Evolutionary conservation across 2,888 invertebrate genomes (phyloP).

Genomic region (Lasioglossum oenotherae): DNA sequence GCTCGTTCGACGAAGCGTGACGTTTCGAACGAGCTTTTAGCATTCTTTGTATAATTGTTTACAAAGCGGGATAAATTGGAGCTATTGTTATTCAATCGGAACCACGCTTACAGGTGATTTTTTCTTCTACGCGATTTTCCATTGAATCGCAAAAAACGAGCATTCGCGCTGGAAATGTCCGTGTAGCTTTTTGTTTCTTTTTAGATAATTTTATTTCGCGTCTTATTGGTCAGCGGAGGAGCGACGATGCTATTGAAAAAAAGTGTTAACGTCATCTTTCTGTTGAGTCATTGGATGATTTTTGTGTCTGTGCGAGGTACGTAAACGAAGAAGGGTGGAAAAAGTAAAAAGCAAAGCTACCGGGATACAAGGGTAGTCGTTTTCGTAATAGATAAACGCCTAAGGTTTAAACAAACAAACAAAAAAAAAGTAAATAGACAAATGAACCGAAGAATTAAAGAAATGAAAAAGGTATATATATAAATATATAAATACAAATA

Average conservation of each 20-base stretch:
- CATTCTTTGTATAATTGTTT: not conserved
- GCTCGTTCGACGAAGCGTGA: not conserved
- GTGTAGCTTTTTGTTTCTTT: not conserved
- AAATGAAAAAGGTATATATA: slow-evolving; percentile 66
- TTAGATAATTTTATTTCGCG: slow-evolving; percentile 1
- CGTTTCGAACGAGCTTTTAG: not conserved
- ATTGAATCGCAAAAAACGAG: not conserved
- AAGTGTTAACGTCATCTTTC: slow-evolving; percentile 12
- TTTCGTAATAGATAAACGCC: slow-evolving; percentile 77
- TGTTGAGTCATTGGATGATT: slow-evolving; percentile 8
- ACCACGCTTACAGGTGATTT: not conserved
- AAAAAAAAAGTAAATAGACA: slow-evolving; percentile 67
- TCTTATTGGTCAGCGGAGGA: not conserved
- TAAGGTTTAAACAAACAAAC: slow-evolving; percentile 63
- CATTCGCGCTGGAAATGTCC: not conserved
- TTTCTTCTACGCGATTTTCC: not conserved
- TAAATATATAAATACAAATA: slow-evolving; percentile 58
- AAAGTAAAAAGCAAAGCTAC: slow-evolving; percentile 67
- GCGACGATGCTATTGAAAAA: not conserved
- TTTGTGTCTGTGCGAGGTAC: slow-evolving; percentile 22
- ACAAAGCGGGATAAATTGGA: not conserved
- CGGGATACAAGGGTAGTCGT: slow-evolving; percentile 83
- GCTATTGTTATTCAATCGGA: not conserved
- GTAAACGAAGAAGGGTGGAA: slow-evolving; percentile 33
- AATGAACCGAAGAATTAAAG: slow-evolving; percentile 46